Evolutionary conservation across 2,888 invertebrate species (phyloP), one percentile per base, ranked within the genome.

Genomic region (Macrostomum cliftonense): DNA sequence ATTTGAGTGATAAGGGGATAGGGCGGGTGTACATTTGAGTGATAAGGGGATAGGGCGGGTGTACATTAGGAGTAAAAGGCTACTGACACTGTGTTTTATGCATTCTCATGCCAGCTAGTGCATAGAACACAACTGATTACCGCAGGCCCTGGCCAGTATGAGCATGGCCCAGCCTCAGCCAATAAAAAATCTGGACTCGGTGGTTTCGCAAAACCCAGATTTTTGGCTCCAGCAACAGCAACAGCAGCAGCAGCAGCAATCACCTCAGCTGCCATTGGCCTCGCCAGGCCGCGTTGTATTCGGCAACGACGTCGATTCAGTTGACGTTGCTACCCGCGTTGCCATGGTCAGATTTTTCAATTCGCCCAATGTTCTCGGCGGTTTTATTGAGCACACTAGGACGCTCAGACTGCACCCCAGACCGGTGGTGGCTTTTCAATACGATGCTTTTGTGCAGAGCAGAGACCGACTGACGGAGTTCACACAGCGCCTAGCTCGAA

Each of bases 311-410:
- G 86, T 93, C 0, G 97, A 99, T 69, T 89, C 91, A 0, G 95
- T 97, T 0, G 97, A 99, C 70, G 81, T 99, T 17, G 95, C 97
- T 11, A 93, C 91, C 0, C 74, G 97, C 53, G 89, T 99, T 43
- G 95, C 93, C 13, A 91, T 93, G 89, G 89, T 83, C 28, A 80
- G 88, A 12, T 97, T 97, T 72, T 95, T 95, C 76, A 93, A 95
- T 71, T 93, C 95, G 0, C 82, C 89, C 63, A 97, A 97, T 65
- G 79, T 91, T 11, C 73, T 99, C 59, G 93, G 89, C 0, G 93
- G 99, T 69, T 95, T 99, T 66, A 82, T 85, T 58, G 97, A 99
- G 63, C 95, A 97, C 71, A 95, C 95, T 1, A 77, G 97, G 51
- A 97, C 95, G 0, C 72, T 99, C 52, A 77, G 97, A 0, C 74